Base-by-base conservation (phyloP, 2,888 invertebrate species). In the Strigamia transsilvanica region DNA sequence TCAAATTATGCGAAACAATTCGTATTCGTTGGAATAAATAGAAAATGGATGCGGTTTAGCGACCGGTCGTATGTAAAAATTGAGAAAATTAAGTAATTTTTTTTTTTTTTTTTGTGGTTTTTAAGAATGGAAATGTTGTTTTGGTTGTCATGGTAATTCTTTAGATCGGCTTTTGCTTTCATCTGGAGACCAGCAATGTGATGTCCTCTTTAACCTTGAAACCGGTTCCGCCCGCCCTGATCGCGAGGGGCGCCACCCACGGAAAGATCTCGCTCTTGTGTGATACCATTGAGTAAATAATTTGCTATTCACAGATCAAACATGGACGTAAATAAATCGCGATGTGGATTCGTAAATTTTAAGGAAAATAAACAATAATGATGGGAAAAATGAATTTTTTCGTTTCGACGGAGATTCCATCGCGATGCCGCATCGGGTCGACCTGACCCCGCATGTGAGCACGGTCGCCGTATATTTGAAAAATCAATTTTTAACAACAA, bases 131-230 rank as follows among this genome's bases (percentile, higher is more conserved):
- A 15, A 51, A 51, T 6, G n/a, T 51, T 51, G 51, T n/a, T 51
- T n/a, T 15, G 51, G 51, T 51, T 51, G 51, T n/a, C 51, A 51
- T 51, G n/a, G 51, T 15, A n/a, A 51, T n/a, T 51, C n/a, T 51
- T 51, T 42, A n/a, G 9, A 51, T 51, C 51, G 51, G 51, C 51
- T 51, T 51, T n/a, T 13, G 51, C 51, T 51, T 51, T 51, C 27
- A 27, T 51, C n/a, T n/a, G 13, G n/a, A n/a, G 51, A 5, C 51
- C 51, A 51, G 15, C 51, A n/a, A 51, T 51, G n/a, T 51, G n/a
- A 51, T n/a, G 51, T 51, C 51, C 51, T 51, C 51, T 51, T 51
- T 51, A 51, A 51, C 51, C 51, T 51, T 51, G 51, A 51, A 51
- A 51, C 51, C 51, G 51, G 51, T 51, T 51, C n/a, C 51, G 51